A percentile compares a stretch with the other conserved stretches of the same genome.
Evolutionary conservation across 2,113 vertebrate species (phyloP).

Genomic region (Falcunculus frontatus): DNA sequence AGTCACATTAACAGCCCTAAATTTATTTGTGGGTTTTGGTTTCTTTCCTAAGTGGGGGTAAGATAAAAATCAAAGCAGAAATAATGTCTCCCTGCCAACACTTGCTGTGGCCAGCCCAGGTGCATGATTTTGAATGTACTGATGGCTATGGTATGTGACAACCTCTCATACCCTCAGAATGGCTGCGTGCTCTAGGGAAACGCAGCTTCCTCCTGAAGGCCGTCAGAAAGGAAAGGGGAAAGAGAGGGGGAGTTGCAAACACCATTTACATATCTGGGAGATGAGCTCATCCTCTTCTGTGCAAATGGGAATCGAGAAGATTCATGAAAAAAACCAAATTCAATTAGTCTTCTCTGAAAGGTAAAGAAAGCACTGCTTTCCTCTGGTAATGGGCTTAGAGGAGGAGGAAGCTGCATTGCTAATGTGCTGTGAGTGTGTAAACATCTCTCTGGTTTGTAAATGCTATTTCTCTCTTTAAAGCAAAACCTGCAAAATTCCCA

Average conservation of each 20-base stretch:
- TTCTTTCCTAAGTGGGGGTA: no score
- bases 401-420: not conserved
- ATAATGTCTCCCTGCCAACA: not conserved
- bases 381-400: not conserved
- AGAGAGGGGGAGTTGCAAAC: not conserved
- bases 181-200: not conserved
- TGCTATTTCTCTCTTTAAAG: not conserved
- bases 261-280: not conserved
- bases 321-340: not conserved
- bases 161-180: accelerated
- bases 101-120: not conserved
- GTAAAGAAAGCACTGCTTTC: not conserved
- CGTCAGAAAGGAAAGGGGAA: not conserved
- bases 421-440: not conserved
- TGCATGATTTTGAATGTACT: not conserved
- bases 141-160: not conserved
- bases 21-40: accelerated
- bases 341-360: not conserved
- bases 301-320: not conserved
- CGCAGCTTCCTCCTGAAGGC: not conserved
- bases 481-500: not conserved
- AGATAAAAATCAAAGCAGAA: not conserved
- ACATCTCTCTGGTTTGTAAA: not conserved
- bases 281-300: conserved; percentile 7
- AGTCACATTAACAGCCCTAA: not conserved